A percentile compares a stretch with the other conserved stretches of the same genome.
Conservation (phyloP, 53 echinoderm and acorn worm species). For the Crossaster papposus region DNA sequence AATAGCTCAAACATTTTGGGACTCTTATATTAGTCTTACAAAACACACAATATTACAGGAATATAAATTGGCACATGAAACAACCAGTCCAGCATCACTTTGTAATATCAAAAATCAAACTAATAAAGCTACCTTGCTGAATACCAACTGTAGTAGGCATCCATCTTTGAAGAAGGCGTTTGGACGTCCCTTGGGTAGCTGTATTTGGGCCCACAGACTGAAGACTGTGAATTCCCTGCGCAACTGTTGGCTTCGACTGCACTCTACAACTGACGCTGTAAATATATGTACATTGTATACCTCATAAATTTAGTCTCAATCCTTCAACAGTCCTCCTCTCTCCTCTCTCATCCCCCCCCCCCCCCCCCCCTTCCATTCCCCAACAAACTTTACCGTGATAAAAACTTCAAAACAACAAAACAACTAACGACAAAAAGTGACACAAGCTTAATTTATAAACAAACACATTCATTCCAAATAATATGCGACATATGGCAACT, state of each 20-base stretch:
- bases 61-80: too few relatives aligned
- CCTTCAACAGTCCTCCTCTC: too few relatives aligned
- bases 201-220: neutral
- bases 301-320: too few relatives aligned
- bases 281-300: too few relatives aligned
- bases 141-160: neutral
- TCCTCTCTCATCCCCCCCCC: too few relatives aligned
- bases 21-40: too few relatives aligned
- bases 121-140: slow-evolving; percentile 19
- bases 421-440: neutral
- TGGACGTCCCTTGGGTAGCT: neutral
- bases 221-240: neutral
- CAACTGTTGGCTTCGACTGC: neutral
- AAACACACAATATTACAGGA: too few relatives aligned
- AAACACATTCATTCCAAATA: neutral
- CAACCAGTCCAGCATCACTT: neutral
- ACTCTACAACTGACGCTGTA: neutral
- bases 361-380: too few relatives aligned
- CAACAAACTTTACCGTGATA: too few relatives aligned
- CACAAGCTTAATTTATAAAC: neutral
- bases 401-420: too few relatives aligned
- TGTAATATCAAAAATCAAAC: neutral
- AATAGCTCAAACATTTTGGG: too few relatives aligned
- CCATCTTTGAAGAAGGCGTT: slow-evolving; percentile 24
- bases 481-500: slow-evolving; percentile 7